These are phyloP conservation scores for Mastomys natalensis DNA, from an alignment of 2,113 vertebrate genomes.

Conservation along the genomic window DNA sequence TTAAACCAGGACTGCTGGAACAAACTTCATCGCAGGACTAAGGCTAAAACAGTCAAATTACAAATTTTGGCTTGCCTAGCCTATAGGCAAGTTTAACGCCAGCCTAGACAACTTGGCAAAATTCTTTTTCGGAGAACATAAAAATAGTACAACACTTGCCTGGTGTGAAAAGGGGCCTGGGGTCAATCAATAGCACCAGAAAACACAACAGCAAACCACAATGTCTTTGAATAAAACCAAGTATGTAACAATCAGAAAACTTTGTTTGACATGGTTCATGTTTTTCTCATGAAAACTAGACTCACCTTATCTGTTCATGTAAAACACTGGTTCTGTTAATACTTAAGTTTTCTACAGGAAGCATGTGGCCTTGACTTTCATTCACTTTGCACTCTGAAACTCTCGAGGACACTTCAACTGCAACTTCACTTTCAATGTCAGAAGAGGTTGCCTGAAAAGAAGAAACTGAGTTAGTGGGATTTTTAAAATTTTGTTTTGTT, in stretches of 20 bases:
- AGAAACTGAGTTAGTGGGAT: constrained; percentile 26
- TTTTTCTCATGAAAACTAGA: constrained; percentile 61
- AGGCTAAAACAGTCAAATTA: background rate
- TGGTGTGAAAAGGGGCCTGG: background rate
- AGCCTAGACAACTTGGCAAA: background rate
- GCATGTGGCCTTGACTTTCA: constrained; percentile 63
- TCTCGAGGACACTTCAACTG: constrained; percentile 62
- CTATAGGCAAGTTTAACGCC: background rate
- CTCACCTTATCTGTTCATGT: constrained; percentile 82
- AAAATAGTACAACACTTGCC: background rate
- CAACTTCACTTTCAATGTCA: constrained; percentile 76
- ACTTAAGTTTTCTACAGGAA: constrained; percentile 54
- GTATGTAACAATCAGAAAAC: background rate
- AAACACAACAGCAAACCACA: background rate
- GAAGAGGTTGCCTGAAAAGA: constrained; percentile 72
- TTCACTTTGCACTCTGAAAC: constrained; percentile 56
- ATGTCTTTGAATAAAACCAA: background rate
- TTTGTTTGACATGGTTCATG: constrained; percentile 16
- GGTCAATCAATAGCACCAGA: background rate
- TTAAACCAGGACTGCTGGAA: background rate
- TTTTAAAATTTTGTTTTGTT: no score
- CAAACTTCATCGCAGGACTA: background rate
- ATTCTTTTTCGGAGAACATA: background rate
- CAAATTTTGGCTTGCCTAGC: background rate
- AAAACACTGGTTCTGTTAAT: constrained; percentile 29